Evolutionary conservation across 2,113 vertebrate genomes (phyloP).

Genomic region (Nothobranchius kuhntae): DNA sequence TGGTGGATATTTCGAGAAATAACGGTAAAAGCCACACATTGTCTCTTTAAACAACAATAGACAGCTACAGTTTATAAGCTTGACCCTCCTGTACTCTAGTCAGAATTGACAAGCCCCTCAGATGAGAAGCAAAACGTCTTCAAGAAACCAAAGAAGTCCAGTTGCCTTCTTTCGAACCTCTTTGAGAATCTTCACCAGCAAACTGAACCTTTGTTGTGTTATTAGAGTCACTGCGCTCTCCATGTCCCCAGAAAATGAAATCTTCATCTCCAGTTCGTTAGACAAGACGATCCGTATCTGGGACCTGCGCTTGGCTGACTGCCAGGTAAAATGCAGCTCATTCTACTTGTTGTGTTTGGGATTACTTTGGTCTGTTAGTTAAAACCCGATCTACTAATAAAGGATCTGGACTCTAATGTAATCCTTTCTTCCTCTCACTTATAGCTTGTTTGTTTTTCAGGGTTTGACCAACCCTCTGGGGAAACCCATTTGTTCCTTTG

Average conservation of each 20-base stretch:
- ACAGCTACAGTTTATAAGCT: too few species aligned
- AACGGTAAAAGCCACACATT: too few species aligned
- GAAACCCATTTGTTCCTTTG: slow-evolving; percentile 97
- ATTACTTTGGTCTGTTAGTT: background rate
- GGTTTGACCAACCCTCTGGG: slow-evolving; percentile 94
- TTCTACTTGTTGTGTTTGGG: slow-evolving; percentile 62
- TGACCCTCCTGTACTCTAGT: too few species aligned
- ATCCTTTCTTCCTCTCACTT: background rate
- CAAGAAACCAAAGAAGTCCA: too few species aligned
- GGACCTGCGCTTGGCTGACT: slow-evolving; percentile 95
- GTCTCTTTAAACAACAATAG: too few species aligned
- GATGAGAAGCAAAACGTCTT: too few species aligned
- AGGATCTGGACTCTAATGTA: background rate
- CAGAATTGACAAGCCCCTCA: too few species aligned
- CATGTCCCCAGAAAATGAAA: slow-evolving; percentile 97
- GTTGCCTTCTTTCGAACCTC: too few species aligned
- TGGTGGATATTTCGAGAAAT: too few species aligned
- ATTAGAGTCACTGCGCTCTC: slow-evolving; percentile 94
- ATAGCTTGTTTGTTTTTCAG: slow-evolving; percentile 70
- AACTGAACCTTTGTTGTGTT: slow-evolving; percentile 11
- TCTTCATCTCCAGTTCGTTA: slow-evolving; percentile 95
- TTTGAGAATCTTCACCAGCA: too few species aligned
- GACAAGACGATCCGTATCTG: slow-evolving; percentile 97
- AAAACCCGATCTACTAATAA: background rate
- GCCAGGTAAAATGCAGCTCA: slow-evolving; percentile 69